Percentiles rank a stretch among this genome's conserved stretches.
Conservation (phyloP, 2,113 vertebrate species). For the Hepsetus odoe region DNA sequence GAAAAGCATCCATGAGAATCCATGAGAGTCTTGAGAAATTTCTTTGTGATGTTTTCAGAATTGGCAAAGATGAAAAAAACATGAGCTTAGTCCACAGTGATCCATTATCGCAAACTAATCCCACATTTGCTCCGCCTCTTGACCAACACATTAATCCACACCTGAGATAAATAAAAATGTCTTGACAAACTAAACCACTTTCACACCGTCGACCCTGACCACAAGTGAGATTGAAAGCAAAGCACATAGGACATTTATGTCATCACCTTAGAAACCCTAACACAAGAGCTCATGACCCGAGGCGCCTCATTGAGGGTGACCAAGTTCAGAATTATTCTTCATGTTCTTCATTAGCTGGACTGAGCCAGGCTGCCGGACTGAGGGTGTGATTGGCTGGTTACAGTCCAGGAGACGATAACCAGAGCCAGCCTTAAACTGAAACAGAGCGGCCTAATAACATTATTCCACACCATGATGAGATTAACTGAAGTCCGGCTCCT, state of each 20-base stretch:
- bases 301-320: constrained; percentile 33
- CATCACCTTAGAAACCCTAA: constrained; percentile 33
- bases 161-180: constrained; percentile 28
- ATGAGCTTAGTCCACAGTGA: background rate
- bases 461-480: constrained; percentile 61
- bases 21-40: background rate
- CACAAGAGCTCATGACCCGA: constrained; percentile 27
- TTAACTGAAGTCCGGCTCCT: constrained; percentile 58
- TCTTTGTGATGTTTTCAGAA: background rate
- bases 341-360: constrained; percentile 51
- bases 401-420: constrained; percentile 55
- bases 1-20: background rate
- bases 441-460: constrained; percentile 66
- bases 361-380: constrained; percentile 28
- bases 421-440: constrained; percentile 62
- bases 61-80: background rate
- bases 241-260: constrained; percentile 3
- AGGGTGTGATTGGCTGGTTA: constrained; percentile 30
- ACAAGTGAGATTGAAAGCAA: constrained; percentile 15
- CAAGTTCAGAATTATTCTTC: constrained; percentile 41
- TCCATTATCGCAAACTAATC: constrained; percentile 23
- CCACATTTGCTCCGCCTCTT: background rate
- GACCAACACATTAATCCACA: background rate
- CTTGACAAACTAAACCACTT: background rate
- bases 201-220: background rate